Percentiles rank a stretch among this genome's conserved stretches.
phyloP scores from a whole-genome alignment of 2,888 invertebrate species.

The Napeogenes inachia region DNA sequence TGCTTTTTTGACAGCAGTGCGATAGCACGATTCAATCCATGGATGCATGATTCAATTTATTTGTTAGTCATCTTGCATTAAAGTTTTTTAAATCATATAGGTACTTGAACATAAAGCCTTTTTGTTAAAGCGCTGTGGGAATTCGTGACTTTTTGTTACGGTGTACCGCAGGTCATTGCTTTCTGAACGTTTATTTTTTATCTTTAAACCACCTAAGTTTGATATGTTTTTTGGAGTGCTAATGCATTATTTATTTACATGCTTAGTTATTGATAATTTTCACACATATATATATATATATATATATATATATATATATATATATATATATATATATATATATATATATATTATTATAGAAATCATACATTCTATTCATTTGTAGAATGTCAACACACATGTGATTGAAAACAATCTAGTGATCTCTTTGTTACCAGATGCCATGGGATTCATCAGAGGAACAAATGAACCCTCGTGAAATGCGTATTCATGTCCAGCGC shows the following conservation, averaged over 20 bases:
- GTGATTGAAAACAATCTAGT: neutral
- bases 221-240: conserved; percentile 55
- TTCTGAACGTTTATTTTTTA: conserved; percentile 55
- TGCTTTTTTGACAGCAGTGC: too few species aligned
- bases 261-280: too few species aligned
- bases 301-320: too few species aligned
- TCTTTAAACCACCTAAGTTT: conserved; percentile 35
- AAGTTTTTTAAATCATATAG: neutral
- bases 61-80: neutral
- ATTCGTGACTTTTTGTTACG: conserved; percentile 9
- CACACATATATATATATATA: too few species aligned
- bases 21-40: too few species aligned
- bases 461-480: conserved; percentile 64
- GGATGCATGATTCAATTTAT: neutral
- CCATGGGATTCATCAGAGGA: conserved; percentile 74
- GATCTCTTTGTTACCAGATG: conserved; percentile 45
- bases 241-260: conserved; percentile 56
- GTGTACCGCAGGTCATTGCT: conserved; percentile 57
- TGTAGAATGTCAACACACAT: too few species aligned
- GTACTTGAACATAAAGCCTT: neutral
- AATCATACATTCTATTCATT: too few species aligned
- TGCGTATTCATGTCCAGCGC: conserved; percentile 74
- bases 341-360: too few species aligned
- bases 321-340: too few species aligned
- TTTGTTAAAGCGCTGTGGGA: conserved; percentile 2